phyloP scores from a whole-genome alignment of 2,113 vertebrate genomes.

The Eudyptes chrysolophus region DNA sequence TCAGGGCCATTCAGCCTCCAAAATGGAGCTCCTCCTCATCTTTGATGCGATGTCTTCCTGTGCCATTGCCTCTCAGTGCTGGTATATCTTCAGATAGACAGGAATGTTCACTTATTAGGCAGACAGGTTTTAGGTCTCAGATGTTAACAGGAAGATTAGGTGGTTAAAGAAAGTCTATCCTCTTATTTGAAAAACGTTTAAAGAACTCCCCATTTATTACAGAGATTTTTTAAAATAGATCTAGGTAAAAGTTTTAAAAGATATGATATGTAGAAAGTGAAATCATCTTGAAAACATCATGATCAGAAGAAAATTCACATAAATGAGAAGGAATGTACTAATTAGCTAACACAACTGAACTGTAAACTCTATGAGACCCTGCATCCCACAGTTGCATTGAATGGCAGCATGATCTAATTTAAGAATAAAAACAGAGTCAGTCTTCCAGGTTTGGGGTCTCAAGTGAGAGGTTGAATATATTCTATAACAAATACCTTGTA shows the following conservation, averaged over 20 bases:
- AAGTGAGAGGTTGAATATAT: neutral
- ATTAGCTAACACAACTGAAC: neutral
- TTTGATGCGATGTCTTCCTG: neutral
- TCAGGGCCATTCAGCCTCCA: neutral
- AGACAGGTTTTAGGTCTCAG: neutral
- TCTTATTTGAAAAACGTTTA: neutral
- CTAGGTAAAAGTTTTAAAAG: neutral
- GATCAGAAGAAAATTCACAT: neutral
- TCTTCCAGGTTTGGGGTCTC: neutral
- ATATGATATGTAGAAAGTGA: neutral
- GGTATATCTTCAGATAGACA: neutral
- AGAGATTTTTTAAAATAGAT: neutral
- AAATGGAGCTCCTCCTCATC: neutral
- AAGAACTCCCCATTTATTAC: neutral
- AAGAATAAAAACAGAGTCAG: neutral
- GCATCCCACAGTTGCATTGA: neutral
- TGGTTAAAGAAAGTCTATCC: neutral
- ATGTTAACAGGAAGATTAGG: neutral
- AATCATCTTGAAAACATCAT: neutral
- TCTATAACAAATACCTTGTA: neutral
- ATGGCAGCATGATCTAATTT: neutral
- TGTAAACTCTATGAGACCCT: neutral
- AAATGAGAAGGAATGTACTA: neutral
- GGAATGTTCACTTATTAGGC: neutral
- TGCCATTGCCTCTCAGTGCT: neutral